phyloP scores from a whole-genome alignment of 2,797 vertebrate genomes.

The Hipposideros larvatus region DNA sequence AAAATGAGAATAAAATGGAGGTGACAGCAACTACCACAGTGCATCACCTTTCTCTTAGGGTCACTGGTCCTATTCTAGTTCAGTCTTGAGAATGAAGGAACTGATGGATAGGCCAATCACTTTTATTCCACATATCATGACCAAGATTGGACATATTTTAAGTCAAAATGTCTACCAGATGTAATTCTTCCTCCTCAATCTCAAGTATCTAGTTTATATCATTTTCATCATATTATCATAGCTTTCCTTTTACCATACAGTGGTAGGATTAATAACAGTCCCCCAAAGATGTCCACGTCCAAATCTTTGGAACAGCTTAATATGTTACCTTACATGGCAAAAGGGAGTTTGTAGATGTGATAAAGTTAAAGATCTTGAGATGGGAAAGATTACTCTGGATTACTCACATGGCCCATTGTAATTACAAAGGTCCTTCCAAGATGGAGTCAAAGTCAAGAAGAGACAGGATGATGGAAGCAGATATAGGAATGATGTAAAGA shows the following conservation, averaged over 20 bases:
- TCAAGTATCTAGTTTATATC: neutral
- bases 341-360: slow-evolving; percentile 2
- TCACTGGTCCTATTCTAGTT: neutral
- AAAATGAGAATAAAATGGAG: slow-evolving; percentile 44
- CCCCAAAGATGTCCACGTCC: neutral
- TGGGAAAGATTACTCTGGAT: neutral
- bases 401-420: neutral
- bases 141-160: neutral
- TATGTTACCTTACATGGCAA: neutral
- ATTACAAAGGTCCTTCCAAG: neutral
- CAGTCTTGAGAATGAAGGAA: neutral
- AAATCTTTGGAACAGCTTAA: neutral
- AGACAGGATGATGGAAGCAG: neutral
- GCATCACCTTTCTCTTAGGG: neutral
- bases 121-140: neutral
- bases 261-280: neutral
- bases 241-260: neutral
- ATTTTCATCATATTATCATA: neutral
- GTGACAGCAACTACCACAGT: neutral
- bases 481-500: neutral
- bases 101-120: neutral
- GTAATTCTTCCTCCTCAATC: neutral
- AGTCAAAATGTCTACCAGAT: neutral
- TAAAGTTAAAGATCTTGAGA: neutral
- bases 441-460: neutral